Base-by-base conservation (phyloP, 1,140 invertebrate species). In the Dermatophagoides farinae region DNA sequence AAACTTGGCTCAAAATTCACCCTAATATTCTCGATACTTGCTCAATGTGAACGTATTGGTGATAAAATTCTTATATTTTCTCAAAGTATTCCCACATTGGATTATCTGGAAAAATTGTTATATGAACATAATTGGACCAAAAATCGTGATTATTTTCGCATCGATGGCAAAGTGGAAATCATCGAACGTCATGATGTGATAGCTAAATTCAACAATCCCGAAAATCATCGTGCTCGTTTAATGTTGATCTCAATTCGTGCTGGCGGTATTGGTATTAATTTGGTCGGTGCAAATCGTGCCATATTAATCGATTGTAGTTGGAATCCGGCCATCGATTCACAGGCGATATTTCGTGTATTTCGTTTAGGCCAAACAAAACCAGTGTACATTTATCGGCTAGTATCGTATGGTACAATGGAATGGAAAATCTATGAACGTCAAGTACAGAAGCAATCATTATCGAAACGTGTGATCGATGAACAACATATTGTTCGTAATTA, bases 261-360 rank as follows among this genome's bases (percentile, higher is more conserved):
- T 57, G 62, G 62, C 9, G 20, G 41, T 23, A 74, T 99, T 16
- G 95, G 95, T 6, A 96, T 99, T 52, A 99, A 99, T 77, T 78
- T 99, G 22, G 69, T 79, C 25, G 93, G 92, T 25, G 95, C 95
- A 0, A 97, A 96, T 75, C 75, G 95, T 52, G 93, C 97, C 0
- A 84, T 98, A 22, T 89, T 99, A 37, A 86, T 97, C 68, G 95
- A 99, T 75, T 93, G 92, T 43, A 95, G 88, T 5, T 98, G 93
- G 92, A 98, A 99, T 75, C 95, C 95, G n/a, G 97, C 93, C 69
- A 92, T 97, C 71, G 93, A 98, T 70, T 95, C 91, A 1, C 93
- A 98, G 65, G 93, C 93, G 53, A 90, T 98, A 1, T 98, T 95
- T 72, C 76, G 95, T 67, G 89, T 98, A 40, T 98, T 97, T 71